Base-by-base conservation (phyloP, 2,888 invertebrate genomes). In the Xestia rhomboidea region DNA sequence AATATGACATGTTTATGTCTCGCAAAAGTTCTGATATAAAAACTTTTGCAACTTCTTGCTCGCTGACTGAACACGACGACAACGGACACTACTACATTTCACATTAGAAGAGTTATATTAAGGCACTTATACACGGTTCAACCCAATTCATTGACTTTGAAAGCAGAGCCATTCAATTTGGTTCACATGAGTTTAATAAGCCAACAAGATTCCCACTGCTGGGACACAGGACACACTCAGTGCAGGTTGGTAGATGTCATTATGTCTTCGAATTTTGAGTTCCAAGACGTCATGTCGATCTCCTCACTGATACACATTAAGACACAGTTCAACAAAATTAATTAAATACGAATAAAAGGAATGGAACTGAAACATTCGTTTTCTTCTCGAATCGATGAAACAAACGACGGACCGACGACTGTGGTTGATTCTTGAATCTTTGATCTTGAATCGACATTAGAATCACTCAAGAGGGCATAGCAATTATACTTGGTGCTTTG, bases 311-410 rank as follows among this genome's bases (percentile, higher is more conserved):
- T 18, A 6, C 21, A 49, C 49, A 49, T 21, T 49, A 21, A 49
- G 49, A 49, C 49, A 38, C 46, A n/a, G 76, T 49, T 62, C 62
- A 41, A 76, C 62, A 2, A 76, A 62, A 62, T n/a, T 38, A 24
- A 30, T 49, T 11, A 62, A 13, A 2, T 21, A 3, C 51, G 18
- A 51, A 24, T 51, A 51, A 24, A 24, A 51, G 24, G 51, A 10
- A 24, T 24, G 24, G 8, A 51, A 51, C 51, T 24, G 24, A 51
- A 24, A 24, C 51, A 24, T 51, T 24, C 24, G 51, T 24, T 24
- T 49, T 49, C 49, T 49, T 24, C 24, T 51, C 10, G 10, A 51
- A 51, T 2, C 7, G 46, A 49, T 49, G 51, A 24, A 51, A 10
- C 51, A 51, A 51, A 51, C 3, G 8, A 10, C 51, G 24, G 49